A percentile compares a stretch with the other conserved stretches of the same genome.
These are phyloP conservation scores for Hemitrygon akajei DNA, from an alignment of 2,797 vertebrate species.

Conservation along the genomic window DNA sequence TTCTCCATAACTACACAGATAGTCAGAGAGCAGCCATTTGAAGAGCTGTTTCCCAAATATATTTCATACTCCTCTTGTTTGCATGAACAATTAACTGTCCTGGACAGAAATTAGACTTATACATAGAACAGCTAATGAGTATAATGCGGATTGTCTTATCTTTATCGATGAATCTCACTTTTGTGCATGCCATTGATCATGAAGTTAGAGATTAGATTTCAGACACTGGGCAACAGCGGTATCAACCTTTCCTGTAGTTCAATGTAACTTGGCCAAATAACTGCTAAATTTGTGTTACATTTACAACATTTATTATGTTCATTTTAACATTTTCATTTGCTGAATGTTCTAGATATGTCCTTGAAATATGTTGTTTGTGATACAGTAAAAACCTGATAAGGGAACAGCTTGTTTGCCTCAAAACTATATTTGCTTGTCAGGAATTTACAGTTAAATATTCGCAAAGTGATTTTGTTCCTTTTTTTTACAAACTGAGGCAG, in stretches of 20 bases:
- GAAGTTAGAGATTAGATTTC: background rate
- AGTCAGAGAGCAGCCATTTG: background rate
- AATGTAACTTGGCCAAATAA: background rate
- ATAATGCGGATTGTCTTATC: background rate
- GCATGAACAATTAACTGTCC: background rate
- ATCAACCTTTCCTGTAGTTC: background rate
- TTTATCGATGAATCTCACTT: background rate
- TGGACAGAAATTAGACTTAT: background rate
- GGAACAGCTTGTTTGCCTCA: conserved; percentile 32
- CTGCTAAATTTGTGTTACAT: conserved; percentile 23
- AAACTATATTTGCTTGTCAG: conserved; percentile 29
- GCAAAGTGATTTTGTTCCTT: conserved; percentile 22
- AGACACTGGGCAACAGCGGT: background rate
- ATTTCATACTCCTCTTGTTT: background rate
- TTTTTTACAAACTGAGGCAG: conserved; percentile 24
- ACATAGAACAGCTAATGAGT: background rate
- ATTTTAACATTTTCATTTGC: conserved; percentile 32
- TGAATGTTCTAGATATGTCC: conserved; percentile 14
- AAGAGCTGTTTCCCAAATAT: background rate
- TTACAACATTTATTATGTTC: conserved; percentile 29
- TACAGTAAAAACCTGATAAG: conserved; percentile 22
- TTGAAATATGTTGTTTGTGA: conserved; percentile 33
- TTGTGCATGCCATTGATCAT: background rate
- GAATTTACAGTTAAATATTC: conserved; percentile 30
- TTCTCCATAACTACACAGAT: background rate